A percentile compares a stretch with the other conserved stretches of the same genome.
phyloP scores from a whole-genome alignment of 2,797 vertebrate genomes.

The Mormyrus proboscirostris region DNA sequence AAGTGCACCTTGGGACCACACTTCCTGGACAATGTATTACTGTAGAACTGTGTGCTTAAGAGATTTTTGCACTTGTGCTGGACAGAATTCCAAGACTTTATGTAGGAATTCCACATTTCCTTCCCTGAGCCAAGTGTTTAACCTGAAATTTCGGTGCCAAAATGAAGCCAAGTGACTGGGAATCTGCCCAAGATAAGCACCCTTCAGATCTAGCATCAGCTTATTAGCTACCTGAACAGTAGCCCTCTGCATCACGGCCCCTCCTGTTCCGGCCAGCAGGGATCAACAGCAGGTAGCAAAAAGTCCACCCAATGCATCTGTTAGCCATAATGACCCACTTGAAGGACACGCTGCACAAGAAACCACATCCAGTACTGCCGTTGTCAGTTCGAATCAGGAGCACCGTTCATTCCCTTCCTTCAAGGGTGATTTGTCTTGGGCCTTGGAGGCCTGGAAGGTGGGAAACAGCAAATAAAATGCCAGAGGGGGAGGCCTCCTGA shows the following conservation, averaged over 20 bases:
- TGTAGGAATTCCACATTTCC: constrained; percentile 18
- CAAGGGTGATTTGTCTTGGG: background rate
- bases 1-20: background rate
- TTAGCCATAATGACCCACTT: background rate
- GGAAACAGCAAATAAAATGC: background rate
- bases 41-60: background rate
- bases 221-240: background rate
- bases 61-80: background rate
- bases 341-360: background rate
- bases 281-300: background rate
- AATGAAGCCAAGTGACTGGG: constrained; percentile 10
- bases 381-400: background rate
- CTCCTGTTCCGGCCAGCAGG: background rate
- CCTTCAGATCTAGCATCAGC: background rate
- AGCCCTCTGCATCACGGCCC: background rate
- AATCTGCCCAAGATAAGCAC: constrained; percentile 19
- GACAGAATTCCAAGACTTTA: constrained; percentile 5
- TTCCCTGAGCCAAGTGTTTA: constrained; percentile 29
- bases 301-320: background rate
- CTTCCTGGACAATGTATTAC: too few species aligned
- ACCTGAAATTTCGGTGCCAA: constrained; percentile 21
- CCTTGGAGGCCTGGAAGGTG: background rate
- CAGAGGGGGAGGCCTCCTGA: background rate
- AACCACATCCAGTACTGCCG: background rate
- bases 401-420: background rate